Conservation (phyloP, 2,797 vertebrate genomes). For the Remorina albescens region DNA sequence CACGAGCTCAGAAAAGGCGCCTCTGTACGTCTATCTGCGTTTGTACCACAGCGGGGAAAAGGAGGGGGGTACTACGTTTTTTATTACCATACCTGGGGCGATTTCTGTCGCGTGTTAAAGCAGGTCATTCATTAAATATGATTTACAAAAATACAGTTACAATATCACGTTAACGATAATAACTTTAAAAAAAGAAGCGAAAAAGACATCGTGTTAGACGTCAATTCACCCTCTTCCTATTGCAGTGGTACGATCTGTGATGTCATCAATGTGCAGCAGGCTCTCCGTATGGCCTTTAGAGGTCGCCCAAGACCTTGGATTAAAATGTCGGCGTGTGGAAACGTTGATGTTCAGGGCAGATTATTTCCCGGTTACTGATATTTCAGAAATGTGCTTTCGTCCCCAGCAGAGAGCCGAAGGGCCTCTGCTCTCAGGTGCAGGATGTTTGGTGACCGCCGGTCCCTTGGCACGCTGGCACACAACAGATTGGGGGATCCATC, state of each 20-base stretch:
- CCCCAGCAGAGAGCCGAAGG: conserved; percentile 1
- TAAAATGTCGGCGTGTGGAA: background rate
- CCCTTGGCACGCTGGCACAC: conserved; percentile 61
- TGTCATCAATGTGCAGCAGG: conserved; percentile 36
- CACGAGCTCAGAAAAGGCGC: conserved; percentile 76
- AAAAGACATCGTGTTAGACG: background rate
- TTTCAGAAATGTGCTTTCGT: background rate
- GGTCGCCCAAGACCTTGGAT: conserved; percentile 40
- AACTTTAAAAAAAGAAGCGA: fast-evolving
- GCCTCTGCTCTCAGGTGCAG: conserved; percentile 55
- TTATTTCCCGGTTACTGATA: background rate
- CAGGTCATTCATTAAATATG: fast-evolving
- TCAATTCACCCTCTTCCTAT: background rate
- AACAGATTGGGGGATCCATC: conserved; percentile 76
- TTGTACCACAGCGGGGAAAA: background rate
- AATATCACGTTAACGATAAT: fast-evolving
- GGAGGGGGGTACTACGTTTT: background rate
- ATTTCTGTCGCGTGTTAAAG: fast-evolving
- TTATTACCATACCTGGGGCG: too few species aligned
- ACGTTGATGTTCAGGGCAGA: background rate
- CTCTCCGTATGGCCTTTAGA: conserved; percentile 14
- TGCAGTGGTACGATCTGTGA: conserved; percentile 60
- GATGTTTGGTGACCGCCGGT: conserved; percentile 60
- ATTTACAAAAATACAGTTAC: too few species aligned
- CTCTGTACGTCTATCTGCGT: conserved; percentile 5